Conservation (phyloP, 2,113 vertebrate species). For the Phrynosoma platyrhinos region DNA sequence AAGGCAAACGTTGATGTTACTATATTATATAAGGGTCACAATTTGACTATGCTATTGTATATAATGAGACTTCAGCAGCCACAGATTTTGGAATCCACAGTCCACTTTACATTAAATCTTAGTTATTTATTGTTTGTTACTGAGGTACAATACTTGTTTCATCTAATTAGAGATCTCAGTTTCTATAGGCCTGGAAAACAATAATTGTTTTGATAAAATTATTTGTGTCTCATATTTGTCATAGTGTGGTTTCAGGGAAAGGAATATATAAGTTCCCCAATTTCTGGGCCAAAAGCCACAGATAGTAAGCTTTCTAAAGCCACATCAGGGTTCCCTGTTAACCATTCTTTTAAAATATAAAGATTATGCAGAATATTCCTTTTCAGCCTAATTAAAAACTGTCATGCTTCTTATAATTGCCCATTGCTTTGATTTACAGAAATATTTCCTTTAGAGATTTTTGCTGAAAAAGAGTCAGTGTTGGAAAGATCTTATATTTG, state of each 20-base stretch:
- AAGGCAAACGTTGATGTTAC: too few relatives aligned
- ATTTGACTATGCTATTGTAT: too few relatives aligned
- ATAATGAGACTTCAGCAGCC: too few relatives aligned
- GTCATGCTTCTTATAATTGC: neutral
- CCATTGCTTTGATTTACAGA: slow-evolving; percentile 29
- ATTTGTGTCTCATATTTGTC: too few relatives aligned
- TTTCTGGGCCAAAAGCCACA: neutral
- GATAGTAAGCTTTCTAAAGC: neutral
- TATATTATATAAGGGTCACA: too few relatives aligned
- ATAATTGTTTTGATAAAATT: neutral
- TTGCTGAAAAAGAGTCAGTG: slow-evolving; percentile 3
- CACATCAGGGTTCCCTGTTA: neutral
- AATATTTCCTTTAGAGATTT: neutral
- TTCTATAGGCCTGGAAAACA: neutral
- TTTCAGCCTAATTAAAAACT: slow-evolving; percentile 21
- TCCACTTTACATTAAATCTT: too few relatives aligned
- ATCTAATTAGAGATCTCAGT: neutral
- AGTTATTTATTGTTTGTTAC: too few relatives aligned
- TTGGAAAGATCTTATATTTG: neutral
- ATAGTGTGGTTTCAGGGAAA: neutral
- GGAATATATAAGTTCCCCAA: neutral
- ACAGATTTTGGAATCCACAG: too few relatives aligned
- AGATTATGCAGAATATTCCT: neutral
- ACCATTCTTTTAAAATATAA: rapidly evolving
- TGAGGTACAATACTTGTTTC: too few relatives aligned